phyloP scores from a whole-genome alignment of 2,797 vertebrate genomes.

The Paratrypauchen microcephalus region DNA sequence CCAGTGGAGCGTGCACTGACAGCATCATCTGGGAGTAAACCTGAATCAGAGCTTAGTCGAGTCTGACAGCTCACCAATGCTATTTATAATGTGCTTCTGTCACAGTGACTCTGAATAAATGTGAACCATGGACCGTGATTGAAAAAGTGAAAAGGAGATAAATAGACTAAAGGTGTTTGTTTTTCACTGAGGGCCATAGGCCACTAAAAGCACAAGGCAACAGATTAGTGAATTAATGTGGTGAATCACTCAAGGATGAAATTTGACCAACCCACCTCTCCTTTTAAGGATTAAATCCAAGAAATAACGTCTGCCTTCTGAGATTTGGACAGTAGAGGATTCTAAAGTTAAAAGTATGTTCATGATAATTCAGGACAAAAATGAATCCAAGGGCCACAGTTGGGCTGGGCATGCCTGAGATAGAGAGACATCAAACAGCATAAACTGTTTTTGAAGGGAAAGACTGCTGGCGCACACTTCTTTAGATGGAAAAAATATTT shows the following conservation, averaged over 20 bases:
- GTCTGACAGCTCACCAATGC: slow-evolving; percentile 8
- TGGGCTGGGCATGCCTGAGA: no score
- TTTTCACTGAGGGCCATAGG: neutral
- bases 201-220: neutral
- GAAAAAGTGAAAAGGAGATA: neutral
- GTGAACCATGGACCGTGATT: neutral
- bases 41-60: slow-evolving; percentile 15
- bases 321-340: no score
- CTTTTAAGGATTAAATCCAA: no score
- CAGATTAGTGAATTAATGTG: neutral
- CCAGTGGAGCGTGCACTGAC: slow-evolving; percentile 19
- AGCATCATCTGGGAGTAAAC: slow-evolving; percentile 21
- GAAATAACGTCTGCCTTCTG: no score
- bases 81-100: slow-evolving; percentile 16
- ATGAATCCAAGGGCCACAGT: no score
- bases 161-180: neutral
- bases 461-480: no score
- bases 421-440: no score
- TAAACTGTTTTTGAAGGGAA: no score
- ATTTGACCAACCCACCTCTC: neutral
- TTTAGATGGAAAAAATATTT: neutral
- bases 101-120: slow-evolving; percentile 5
- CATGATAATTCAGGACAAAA: no score
- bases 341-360: no score
- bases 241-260: neutral